phyloP scores from a whole-genome alignment of 2,888 invertebrate genomes.

The Ceramica pisi region DNA sequence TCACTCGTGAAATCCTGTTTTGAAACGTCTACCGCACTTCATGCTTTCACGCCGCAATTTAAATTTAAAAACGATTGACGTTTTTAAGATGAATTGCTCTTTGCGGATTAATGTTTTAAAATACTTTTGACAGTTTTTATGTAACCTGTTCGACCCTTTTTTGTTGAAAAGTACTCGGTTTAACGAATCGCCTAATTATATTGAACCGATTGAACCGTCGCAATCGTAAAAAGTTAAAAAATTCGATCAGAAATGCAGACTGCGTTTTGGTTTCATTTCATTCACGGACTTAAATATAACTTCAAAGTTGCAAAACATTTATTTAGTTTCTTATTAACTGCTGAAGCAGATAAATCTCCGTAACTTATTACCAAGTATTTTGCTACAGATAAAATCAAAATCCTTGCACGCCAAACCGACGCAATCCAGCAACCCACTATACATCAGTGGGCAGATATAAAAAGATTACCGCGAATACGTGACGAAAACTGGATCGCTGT shows the following conservation, averaged over 20 bases:
- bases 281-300: slow-evolving; percentile 12
- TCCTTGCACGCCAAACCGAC: slow-evolving; percentile 52
- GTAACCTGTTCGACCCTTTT: slow-evolving; percentile 47
- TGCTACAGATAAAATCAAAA: slow-evolving; percentile 60
- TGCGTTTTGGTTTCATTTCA: slow-evolving; percentile 10
- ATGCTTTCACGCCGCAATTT: slow-evolving; percentile 63
- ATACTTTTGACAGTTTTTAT: slow-evolving; percentile 51
- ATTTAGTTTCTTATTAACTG: slow-evolving; percentile 31
- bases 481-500: slow-evolving; percentile 73
- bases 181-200: slow-evolving; percentile 41
- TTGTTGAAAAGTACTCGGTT: slow-evolving; percentile 27
- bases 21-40: slow-evolving; percentile 52
- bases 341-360: slow-evolving; percentile 47
- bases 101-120: slow-evolving; percentile 55
- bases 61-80: slow-evolving; percentile 66
- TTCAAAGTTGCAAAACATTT: slow-evolving; percentile 15
- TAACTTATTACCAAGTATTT: slow-evolving; percentile 54
- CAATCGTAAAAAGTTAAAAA: slow-evolving; percentile 17
- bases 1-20: slow-evolving; percentile 60
- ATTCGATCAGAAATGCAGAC: not conserved
- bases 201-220: slow-evolving; percentile 20
- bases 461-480: slow-evolving; percentile 66
- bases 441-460: slow-evolving; percentile 63
- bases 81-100: slow-evolving; percentile 60
- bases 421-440: slow-evolving; percentile 65